phyloP scores from a whole-genome alignment of 2,888 invertebrate genomes.

The Smittia sp. region DNA sequence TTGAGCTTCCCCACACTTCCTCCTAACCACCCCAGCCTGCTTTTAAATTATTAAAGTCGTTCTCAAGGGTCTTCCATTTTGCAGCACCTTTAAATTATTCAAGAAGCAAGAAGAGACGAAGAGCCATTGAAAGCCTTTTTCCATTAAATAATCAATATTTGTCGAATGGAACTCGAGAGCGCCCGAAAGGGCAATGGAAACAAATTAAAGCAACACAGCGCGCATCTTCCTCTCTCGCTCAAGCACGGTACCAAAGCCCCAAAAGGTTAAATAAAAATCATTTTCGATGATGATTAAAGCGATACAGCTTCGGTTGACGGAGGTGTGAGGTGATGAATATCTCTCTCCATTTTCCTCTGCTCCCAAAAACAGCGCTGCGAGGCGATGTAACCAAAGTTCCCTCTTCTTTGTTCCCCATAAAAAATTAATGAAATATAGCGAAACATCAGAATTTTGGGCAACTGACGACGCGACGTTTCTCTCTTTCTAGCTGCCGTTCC shows the following conservation, averaged over 20 bases:
- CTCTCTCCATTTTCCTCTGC: slow-evolving; percentile 18
- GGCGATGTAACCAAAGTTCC: neutral
- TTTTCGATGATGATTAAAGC: slow-evolving; percentile 28
- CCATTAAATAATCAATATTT: slow-evolving; percentile 40
- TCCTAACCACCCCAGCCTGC: neutral
- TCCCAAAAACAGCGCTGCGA: neutral
- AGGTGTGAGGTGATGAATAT: slow-evolving; percentile 34
- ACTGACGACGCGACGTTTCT: neutral
- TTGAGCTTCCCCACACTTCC: neutral
- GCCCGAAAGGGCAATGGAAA: slow-evolving; percentile 6
- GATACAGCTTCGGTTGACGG: neutral
- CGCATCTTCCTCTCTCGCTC: neutral
- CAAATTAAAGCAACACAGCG: neutral
- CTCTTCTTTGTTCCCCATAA: slow-evolving; percentile 1
- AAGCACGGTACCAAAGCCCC: slow-evolving; percentile 9
- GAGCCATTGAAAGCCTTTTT: slow-evolving; percentile 29
- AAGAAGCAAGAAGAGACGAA: neutral
- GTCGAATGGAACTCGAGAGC: neutral
- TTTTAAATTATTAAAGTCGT: slow-evolving; percentile 15
- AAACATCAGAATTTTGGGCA: slow-evolving; percentile 1
- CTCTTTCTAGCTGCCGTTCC: neutral
- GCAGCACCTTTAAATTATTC: slow-evolving; percentile 37
- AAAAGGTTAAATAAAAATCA: slow-evolving; percentile 40
- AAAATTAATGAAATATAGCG: slow-evolving; percentile 25
- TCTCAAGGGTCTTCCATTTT: neutral